phyloP scores from a whole-genome alignment of 1,140 invertebrate species.

The Polypedilum pembai region DNA sequence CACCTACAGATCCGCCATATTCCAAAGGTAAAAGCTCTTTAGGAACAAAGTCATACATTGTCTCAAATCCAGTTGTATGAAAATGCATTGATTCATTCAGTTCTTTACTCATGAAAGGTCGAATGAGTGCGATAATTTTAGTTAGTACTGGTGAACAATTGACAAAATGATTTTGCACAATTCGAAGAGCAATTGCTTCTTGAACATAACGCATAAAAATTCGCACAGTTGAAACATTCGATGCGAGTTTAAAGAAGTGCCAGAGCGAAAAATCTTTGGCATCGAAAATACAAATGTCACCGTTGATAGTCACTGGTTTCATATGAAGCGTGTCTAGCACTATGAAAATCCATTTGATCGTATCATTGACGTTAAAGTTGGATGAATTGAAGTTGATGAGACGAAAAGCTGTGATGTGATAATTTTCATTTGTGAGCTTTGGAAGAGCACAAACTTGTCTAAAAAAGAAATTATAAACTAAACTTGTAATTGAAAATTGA shows the following conservation, averaged over 20 bases:
- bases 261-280: not conserved
- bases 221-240: not conserved
- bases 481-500: not conserved
- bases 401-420: not conserved
- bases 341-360: not conserved
- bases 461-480: not conserved
- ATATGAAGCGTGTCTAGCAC: not conserved
- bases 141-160: constrained; percentile 61
- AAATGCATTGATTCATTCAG: constrained; percentile 51
- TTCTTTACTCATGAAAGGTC: constrained; percentile 62
- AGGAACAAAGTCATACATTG: constrained; percentile 53
- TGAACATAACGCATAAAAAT: constrained; percentile 34
- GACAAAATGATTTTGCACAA: constrained; percentile 59
- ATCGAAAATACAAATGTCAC: not conserved
- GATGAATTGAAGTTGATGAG: not conserved
- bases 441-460: not conserved
- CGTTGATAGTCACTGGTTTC: not conserved
- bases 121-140: constrained; percentile 57
- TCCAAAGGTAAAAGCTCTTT: constrained; percentile 54
- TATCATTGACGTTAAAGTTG: not conserved
- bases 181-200: constrained; percentile 54
- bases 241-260: not conserved
- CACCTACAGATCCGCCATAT: constrained; percentile 53
- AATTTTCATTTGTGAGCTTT: not conserved
- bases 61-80: constrained; percentile 42